phyloP scores from a whole-genome alignment of 1,140 invertebrate genomes.

The Homalodisca vitripennis region DNA sequence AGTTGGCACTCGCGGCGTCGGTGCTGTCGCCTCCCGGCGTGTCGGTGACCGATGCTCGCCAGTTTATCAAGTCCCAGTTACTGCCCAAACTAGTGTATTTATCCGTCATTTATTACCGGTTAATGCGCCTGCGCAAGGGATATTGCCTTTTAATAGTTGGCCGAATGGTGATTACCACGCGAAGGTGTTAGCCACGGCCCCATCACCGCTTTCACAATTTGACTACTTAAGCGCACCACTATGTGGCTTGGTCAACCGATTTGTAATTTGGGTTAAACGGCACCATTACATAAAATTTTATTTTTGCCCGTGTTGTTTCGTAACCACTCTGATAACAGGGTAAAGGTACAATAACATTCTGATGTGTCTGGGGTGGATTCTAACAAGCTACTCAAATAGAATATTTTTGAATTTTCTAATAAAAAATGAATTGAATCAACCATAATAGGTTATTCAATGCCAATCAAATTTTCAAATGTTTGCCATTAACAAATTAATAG shows the following conservation, averaged over 20 bases:
- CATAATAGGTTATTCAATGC: too few species aligned
- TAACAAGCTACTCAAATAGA: too few species aligned
- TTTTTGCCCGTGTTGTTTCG: too few species aligned
- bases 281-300: background rate
- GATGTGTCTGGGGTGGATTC: too few species aligned
- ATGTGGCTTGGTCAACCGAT: background rate
- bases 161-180: background rate
- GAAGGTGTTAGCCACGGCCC: conserved; percentile 10
- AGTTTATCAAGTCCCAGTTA: background rate
- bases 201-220: conserved; percentile 21
- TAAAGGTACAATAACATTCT: too few species aligned
- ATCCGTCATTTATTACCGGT: conserved; percentile 14
- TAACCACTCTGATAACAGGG: too few species aligned
- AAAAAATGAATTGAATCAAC: too few species aligned
- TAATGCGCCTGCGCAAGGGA: background rate
- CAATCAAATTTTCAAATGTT: too few species aligned
- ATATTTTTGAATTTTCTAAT: too few species aligned
- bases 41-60: background rate
- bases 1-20: too few species aligned
- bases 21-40: too few species aligned
- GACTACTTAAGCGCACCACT: background rate
- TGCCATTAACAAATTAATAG: too few species aligned
- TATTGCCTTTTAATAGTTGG: background rate
- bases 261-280: conserved; percentile 15
- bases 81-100: conserved; percentile 21